Conservation (phyloP, 2,113 vertebrate species). For the Hippoglossus stenolepis region DNA sequence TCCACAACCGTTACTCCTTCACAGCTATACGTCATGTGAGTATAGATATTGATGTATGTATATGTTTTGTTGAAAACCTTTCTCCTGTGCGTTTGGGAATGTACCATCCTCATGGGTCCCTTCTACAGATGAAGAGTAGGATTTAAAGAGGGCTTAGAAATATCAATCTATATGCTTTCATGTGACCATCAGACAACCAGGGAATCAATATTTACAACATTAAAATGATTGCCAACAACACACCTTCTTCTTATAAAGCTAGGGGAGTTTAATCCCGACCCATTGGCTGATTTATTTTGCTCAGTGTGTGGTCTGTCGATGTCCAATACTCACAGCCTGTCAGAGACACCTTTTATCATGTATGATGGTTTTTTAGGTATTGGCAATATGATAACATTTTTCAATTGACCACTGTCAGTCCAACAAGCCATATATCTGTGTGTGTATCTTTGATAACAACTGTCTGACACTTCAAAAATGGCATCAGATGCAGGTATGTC, state of each 20-base stretch:
- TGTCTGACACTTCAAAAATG: background rate
- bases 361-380: background rate
- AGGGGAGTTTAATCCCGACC: constrained; percentile 25
- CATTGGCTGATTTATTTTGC: constrained; percentile 31
- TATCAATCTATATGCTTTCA: constrained; percentile 36
- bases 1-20: background rate
- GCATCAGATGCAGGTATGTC: too few relatives aligned
- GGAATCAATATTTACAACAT: constrained; percentile 38
- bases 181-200: constrained; percentile 27
- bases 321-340: constrained; percentile 3
- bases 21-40: background rate
- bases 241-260: constrained; percentile 4
- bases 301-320: constrained; percentile 16
- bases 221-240: constrained; percentile 35
- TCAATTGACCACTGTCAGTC: background rate
- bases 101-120: background rate
- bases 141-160: constrained; percentile 7
- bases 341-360: background rate
- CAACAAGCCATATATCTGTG: background rate
- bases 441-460: background rate
- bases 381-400: background rate
- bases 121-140: background rate
- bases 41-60: background rate
- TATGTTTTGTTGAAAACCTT: background rate
- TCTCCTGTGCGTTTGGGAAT: background rate